Evolutionary conservation across 2,797 vertebrate genomes (phyloP).

Genomic region (Harpagifer antarcticus): DNA sequence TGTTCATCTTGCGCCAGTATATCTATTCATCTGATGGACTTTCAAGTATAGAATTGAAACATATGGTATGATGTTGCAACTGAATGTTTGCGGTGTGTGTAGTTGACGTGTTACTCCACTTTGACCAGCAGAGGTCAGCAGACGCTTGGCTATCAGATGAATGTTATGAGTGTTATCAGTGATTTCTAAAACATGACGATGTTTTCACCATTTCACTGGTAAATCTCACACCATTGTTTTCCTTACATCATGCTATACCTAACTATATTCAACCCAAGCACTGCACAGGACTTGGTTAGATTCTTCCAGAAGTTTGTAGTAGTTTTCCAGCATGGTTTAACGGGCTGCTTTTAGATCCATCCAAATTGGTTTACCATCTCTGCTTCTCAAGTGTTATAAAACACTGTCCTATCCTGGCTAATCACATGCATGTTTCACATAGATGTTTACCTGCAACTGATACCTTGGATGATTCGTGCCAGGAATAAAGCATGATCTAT

Average conservation of each 20-base stretch:
- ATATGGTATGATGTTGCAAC: not conserved
- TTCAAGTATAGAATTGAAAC: not conserved
- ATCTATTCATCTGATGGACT: not conserved
- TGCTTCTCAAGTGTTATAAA: slow-evolving; percentile 27
- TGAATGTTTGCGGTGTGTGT: not conserved
- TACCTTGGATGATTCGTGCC: not conserved
- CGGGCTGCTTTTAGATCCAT: slow-evolving; percentile 33
- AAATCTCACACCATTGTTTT: not conserved
- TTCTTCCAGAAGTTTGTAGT: not conserved
- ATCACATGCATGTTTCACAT: slow-evolving; percentile 13
- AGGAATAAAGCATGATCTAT: slow-evolving; percentile 29
- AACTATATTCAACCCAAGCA: not conserved
- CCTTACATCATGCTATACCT: not conserved
- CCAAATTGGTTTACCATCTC: slow-evolving; percentile 41
- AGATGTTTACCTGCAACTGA: slow-evolving; percentile 37
- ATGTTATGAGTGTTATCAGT: too few species aligned
- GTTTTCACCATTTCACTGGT: not conserved
- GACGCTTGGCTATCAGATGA: slow-evolving; percentile 23
- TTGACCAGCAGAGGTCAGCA: slow-evolving; percentile 77
- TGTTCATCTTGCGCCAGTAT: not conserved
- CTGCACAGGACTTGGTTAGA: not conserved
- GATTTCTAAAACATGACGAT: slow-evolving; percentile 10
- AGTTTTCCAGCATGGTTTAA: slow-evolving; percentile 26
- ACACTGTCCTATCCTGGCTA: slow-evolving; percentile 22
- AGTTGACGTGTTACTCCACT: not conserved